phyloP scores from a whole-genome alignment of 2,113 vertebrate species.

The Tachysurus fulvidraco region DNA sequence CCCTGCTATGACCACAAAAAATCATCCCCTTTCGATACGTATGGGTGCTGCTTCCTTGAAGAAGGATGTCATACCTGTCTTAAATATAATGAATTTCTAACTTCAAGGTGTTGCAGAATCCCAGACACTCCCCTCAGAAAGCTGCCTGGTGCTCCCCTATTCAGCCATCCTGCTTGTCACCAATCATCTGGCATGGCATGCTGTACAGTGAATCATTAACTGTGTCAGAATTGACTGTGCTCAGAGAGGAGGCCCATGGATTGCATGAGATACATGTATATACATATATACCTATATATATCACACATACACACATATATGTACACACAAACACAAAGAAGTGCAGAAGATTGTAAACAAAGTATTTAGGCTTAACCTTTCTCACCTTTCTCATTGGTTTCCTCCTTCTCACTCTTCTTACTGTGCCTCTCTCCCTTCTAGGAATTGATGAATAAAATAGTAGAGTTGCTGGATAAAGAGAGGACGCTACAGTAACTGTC shows the following conservation, averaged over 20 bases:
- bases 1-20: slow-evolving; percentile 87
- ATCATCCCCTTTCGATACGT: slow-evolving; percentile 87
- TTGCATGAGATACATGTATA: slow-evolving; percentile 48
- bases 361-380: slow-evolving; percentile 58
- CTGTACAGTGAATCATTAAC: slow-evolving; percentile 98
- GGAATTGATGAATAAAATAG: slow-evolving; percentile 69
- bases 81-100: slow-evolving; percentile 99
- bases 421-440: slow-evolving; percentile 52
- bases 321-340: slow-evolving; percentile 29
- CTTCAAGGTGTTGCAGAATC: slow-evolving; percentile 97
- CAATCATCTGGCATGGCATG: slow-evolving; percentile 89
- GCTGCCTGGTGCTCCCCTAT: slow-evolving; percentile 86
- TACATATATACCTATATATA: neutral
- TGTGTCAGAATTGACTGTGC: slow-evolving; percentile 95
- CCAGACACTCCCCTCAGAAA: slow-evolving; percentile 93
- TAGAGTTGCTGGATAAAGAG: slow-evolving; percentile 57
- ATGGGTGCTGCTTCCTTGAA: slow-evolving; percentile 94
- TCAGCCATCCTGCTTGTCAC: slow-evolving; percentile 92
- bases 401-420: slow-evolving; percentile 13
- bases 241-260: slow-evolving; percentile 76
- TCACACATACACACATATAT: too few relatives aligned
- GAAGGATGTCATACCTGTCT: slow-evolving; percentile 99
- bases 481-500: slow-evolving; percentile 74
- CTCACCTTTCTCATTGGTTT: slow-evolving; percentile 42
- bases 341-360: slow-evolving; percentile 74